A percentile compares a stretch with the other conserved stretches of the same genome.
Conservation (phyloP, 1,140 invertebrate species). For the Drosophila lacteicornis region DNA sequence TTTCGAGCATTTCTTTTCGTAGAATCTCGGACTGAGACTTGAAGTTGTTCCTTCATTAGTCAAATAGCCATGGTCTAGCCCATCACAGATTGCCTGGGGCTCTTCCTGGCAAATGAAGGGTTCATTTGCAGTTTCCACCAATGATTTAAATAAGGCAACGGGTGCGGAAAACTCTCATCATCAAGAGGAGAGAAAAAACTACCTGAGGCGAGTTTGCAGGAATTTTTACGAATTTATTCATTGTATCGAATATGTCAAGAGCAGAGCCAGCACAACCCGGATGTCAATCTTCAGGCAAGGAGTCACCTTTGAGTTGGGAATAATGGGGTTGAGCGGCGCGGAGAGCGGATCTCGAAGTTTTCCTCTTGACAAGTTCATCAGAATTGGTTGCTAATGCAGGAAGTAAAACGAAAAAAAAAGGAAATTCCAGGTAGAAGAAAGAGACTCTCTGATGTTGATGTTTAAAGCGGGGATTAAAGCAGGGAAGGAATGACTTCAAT, state of each 20-base stretch:
- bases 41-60: slow-evolving; percentile 39
- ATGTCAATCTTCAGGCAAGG: slow-evolving; percentile 7
- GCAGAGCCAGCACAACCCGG: slow-evolving; percentile 13
- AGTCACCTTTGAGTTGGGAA: slow-evolving; percentile 7
- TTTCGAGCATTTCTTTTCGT: slow-evolving; percentile 18
- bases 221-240: slow-evolving; percentile 36
- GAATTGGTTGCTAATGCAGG: slow-evolving; percentile 43
- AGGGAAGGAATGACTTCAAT: background rate
- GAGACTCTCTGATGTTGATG: background rate
- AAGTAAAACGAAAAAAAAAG: slow-evolving; percentile 10
- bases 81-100: slow-evolving; percentile 34
- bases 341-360: slow-evolving; percentile 17
- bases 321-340: background rate
- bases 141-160: slow-evolving; percentile 46
- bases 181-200: slow-evolving; percentile 27
- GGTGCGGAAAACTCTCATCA: slow-evolving; percentile 54
- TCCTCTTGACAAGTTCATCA: slow-evolving; percentile 44
- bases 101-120: slow-evolving; percentile 50
- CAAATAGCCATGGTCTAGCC: slow-evolving; percentile 55
- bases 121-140: slow-evolving; percentile 39
- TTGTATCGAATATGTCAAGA: slow-evolving; percentile 50
- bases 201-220: slow-evolving; percentile 51
- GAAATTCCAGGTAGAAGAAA: slow-evolving; percentile 12
- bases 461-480: slow-evolving; percentile 7
- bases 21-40: slow-evolving; percentile 31